Conservation (phyloP, 1,140 invertebrate species). For the Formica exsecta region DNA sequence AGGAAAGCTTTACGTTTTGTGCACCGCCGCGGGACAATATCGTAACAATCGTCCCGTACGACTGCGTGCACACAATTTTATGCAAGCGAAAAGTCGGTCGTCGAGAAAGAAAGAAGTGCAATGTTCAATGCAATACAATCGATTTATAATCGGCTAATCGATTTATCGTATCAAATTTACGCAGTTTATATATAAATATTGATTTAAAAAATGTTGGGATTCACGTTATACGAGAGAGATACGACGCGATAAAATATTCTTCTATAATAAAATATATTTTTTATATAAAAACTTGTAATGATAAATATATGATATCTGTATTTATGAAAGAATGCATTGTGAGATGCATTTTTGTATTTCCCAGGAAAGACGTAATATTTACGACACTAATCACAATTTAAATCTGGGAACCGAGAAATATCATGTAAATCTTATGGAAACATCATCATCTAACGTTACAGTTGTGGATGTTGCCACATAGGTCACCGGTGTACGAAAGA, state of each 20-base stretch:
- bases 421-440: slow-evolving; percentile 49
- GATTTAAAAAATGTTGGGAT: not conserved
- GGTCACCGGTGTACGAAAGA: slow-evolving; percentile 74
- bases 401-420: slow-evolving; percentile 50
- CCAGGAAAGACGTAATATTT: slow-evolving; percentile 3
- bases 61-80: slow-evolving; percentile 54
- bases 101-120: slow-evolving; percentile 4
- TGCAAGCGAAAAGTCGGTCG: slow-evolving; percentile 20
- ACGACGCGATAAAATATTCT: too few species aligned
- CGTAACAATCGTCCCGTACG: slow-evolving; percentile 47
- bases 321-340: too few species aligned
- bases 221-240: too few species aligned
- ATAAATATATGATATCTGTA: too few species aligned
- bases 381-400: slow-evolving; percentile 6
- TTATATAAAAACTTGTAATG: too few species aligned
- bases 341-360: not conserved
- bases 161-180: not conserved
- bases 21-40: slow-evolving; percentile 14
- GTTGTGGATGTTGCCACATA: slow-evolving; percentile 74
- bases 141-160: not conserved
- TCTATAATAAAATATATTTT: too few species aligned
- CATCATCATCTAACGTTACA: slow-evolving; percentile 47
- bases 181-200: not conserved
- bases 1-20: slow-evolving; percentile 57
- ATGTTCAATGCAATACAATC: not conserved